Evolutionary conservation across 1,140 invertebrate genomes (phyloP).

Genomic region (Drosophila athabasca): DNA sequence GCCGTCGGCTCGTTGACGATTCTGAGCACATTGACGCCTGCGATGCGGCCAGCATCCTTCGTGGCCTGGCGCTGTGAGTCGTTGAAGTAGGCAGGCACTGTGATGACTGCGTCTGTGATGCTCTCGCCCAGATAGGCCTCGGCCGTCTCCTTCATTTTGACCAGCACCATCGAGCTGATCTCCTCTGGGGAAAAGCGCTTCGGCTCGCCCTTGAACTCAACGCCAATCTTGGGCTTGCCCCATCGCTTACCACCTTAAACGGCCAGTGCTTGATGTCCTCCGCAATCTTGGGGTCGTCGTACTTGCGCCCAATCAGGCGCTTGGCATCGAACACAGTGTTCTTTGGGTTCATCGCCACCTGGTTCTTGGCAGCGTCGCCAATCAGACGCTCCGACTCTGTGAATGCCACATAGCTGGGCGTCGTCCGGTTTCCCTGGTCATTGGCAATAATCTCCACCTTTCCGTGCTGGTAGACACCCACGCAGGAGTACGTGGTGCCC

Average conservation of each 20-base stretch:
- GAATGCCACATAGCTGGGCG: slow-evolving; percentile 98
- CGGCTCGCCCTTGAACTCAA: slow-evolving; percentile 89
- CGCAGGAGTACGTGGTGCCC: slow-evolving; percentile 91
- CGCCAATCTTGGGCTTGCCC: slow-evolving; percentile 89
- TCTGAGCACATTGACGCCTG: slow-evolving; percentile 88
- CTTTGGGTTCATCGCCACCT: slow-evolving; percentile 80
- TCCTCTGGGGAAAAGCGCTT: slow-evolving; percentile 91
- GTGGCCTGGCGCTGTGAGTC: slow-evolving; percentile 88
- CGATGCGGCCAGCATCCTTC: slow-evolving; percentile 88
- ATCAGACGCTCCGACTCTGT: slow-evolving; percentile 97
- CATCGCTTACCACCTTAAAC: slow-evolving; percentile 88
- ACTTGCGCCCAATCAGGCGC: slow-evolving; percentile 88
- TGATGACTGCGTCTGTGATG: slow-evolving; percentile 87
- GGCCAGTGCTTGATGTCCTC: slow-evolving; percentile 91
- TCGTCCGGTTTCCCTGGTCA: slow-evolving; percentile 97
- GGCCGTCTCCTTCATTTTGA: slow-evolving; percentile 92
- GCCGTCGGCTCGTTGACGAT: slow-evolving; percentile 91
- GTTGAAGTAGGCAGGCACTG: slow-evolving; percentile 87
- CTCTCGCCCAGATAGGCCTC: slow-evolving; percentile 90
- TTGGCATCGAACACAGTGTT: slow-evolving; percentile 84
- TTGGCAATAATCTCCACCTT: slow-evolving; percentile 97
- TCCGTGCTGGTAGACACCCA: slow-evolving; percentile 92
- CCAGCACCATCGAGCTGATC: slow-evolving; percentile 91
- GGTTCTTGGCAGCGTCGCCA: slow-evolving; percentile 95
- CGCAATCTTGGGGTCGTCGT: slow-evolving; percentile 89